Evolutionary conservation across 2,888 invertebrate genomes (phyloP).

Genomic region (Tryphoninae sp.): DNA sequence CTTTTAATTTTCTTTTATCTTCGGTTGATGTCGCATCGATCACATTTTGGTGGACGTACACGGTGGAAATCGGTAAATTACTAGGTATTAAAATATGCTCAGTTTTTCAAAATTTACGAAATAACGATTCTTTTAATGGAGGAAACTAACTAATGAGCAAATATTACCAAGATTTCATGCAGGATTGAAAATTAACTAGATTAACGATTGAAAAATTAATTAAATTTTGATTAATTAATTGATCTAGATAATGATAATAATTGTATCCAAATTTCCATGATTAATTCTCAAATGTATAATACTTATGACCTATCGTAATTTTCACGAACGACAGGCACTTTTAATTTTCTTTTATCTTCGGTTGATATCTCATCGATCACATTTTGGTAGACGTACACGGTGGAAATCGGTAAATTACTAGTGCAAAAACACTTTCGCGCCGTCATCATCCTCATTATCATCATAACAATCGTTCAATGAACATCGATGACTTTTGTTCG

Average conservation of each 20-base stretch:
- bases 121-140: no score
- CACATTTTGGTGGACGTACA: not conserved
- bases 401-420: conserved; percentile 41
- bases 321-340: not conserved
- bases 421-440: conserved; percentile 28
- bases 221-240: not conserved
- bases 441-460: conserved; percentile 41
- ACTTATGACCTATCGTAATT: not conserved
- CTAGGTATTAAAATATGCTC: not conserved
- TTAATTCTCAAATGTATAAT: not conserved
- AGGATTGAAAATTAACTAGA: no score
- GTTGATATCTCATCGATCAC: not conserved
- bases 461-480: conserved; percentile 28
- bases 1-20: not conserved
- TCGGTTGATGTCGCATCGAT: not conserved
- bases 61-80: conserved; percentile 39
- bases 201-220: no score
- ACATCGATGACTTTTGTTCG: conserved; percentile 38
- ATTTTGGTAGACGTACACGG: not conserved
- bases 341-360: not conserved
- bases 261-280: not conserved
- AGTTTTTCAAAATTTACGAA: no score
- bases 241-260: not conserved
- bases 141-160: no score
- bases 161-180: no score